Evolutionary conservation across 2,113 vertebrate genomes (phyloP).

Genomic region (Anolis carolinensis): DNA sequence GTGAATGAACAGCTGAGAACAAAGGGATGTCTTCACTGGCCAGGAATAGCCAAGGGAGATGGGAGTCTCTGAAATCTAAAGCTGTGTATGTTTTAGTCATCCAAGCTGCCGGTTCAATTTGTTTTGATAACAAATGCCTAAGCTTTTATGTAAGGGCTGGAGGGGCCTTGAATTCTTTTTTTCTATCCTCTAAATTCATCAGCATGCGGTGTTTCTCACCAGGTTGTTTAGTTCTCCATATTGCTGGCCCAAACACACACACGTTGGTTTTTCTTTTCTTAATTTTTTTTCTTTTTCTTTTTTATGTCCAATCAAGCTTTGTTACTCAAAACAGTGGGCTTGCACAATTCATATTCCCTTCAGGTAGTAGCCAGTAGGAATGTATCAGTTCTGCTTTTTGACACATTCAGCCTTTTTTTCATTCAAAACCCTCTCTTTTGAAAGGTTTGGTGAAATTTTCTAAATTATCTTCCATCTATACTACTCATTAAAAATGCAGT

Average conservation of each 20-base stretch:
- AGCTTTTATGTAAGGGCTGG: constrained; percentile 17
- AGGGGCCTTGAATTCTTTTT: constrained; percentile 7
- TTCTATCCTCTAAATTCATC: not conserved
- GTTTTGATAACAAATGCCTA: constrained; percentile 27
- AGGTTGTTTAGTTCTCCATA: not conserved
- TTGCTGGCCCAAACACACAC: not conserved
- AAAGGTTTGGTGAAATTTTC: no score
- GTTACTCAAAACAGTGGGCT: not conserved
- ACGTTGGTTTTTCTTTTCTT: not conserved
- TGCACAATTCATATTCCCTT: not conserved
- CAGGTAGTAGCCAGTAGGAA: not conserved
- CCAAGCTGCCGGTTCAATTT: not conserved
- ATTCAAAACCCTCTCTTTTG: no score
- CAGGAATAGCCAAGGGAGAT: not conserved
- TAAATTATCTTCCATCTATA: no score
- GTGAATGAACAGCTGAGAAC: not conserved
- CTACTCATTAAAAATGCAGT: no score
- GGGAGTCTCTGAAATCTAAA: not conserved
- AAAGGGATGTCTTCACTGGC: not conserved
- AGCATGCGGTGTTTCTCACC: constrained; percentile 1
- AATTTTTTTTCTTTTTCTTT: not conserved
- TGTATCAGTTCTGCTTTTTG: no score
- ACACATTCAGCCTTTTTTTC: no score
- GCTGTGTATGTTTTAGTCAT: constrained; percentile 2
- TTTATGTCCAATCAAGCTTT: not conserved